These are phyloP conservation scores for Spea multiplicata DNA, from an alignment of 2,113 vertebrate species.

Conservation along the genomic window DNA sequence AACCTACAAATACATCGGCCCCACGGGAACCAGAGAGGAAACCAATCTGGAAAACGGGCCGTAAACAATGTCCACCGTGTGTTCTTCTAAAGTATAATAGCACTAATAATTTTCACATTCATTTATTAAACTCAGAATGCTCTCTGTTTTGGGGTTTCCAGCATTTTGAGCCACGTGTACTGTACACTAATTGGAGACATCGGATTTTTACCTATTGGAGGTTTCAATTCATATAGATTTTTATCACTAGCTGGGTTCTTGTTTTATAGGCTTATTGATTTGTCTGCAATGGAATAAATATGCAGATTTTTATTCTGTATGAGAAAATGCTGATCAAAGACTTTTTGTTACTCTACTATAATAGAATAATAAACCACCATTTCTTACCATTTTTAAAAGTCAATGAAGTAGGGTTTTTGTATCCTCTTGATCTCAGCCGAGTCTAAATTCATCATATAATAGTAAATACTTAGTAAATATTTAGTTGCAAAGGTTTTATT, in stretches of 20 bases:
- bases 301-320: not conserved
- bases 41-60: slow-evolving; percentile 44
- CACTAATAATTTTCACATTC: slow-evolving; percentile 48
- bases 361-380: too few relatives aligned
- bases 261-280: not conserved
- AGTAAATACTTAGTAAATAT: too few relatives aligned
- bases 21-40: slow-evolving; percentile 38
- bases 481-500: too few relatives aligned
- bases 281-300: not conserved
- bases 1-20: slow-evolving; percentile 39
- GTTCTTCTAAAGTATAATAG: slow-evolving; percentile 37
- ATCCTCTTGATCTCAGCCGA: too few relatives aligned
- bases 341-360: too few relatives aligned
- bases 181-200: slow-evolving; percentile 49
- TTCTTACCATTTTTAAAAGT: too few relatives aligned
- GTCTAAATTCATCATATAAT: too few relatives aligned
- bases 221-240: slow-evolving; percentile 38
- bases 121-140: not conserved
- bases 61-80: slow-evolving; percentile 42
- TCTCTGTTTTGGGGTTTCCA: slow-evolving; percentile 45
- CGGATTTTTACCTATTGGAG: not conserved
- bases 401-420: too few relatives aligned
- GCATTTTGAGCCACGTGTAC: slow-evolving; percentile 40
- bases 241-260: not conserved
- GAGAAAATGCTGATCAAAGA: not conserved